Evolutionary conservation across 1,140 invertebrate genomes (phyloP), one percentile per base, ranked within the genome.

Genomic region (Liolophura sinensis): DNA sequence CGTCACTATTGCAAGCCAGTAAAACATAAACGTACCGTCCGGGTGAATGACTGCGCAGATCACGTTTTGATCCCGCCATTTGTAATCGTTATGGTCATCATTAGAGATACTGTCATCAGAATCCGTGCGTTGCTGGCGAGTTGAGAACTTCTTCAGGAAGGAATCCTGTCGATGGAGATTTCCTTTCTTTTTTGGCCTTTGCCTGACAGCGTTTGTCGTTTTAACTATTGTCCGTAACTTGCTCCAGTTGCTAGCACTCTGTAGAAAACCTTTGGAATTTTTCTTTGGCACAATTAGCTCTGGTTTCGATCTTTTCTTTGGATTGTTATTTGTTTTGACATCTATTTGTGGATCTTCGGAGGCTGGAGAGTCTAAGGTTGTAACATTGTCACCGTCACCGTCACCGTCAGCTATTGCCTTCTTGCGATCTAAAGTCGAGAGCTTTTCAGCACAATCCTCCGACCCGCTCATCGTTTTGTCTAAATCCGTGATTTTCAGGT

Each of bases 21-120:
- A 93, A 85, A 96, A 97, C 86, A 95, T 95, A 81, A 95, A 93
- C 80, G 94, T 96, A 71, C 94, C 93, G 84, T 97, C 95, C 0
- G 95, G 95, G 85, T 97, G 96, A 66, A 97, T 91, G 24, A 97
- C 95, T 58, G 56, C 66, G 24, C 65, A 69, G 87, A 87, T 76
- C 87, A 87, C 75, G 88, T 89, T 15, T 50, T 67, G 52, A 24
- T 55, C 25, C 27, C 25, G 50, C 25, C 66, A 48, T 22, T 60
- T 50, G 54, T 64, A 61, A 1, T 67, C 58, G 12, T 60, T 50
- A 51, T 71, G 60, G 24, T 75, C 70, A 56, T 47, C 50, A 51
- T 70, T 66, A 18, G 40, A 25, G 11, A 60, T 59, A 14, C 24
- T 61, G 3, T 75, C 62, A 0, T 59, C 60, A 18, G 70, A 68